Conservation (phyloP, 2,797 vertebrate genomes). For the Myotis pilosus region DNA sequence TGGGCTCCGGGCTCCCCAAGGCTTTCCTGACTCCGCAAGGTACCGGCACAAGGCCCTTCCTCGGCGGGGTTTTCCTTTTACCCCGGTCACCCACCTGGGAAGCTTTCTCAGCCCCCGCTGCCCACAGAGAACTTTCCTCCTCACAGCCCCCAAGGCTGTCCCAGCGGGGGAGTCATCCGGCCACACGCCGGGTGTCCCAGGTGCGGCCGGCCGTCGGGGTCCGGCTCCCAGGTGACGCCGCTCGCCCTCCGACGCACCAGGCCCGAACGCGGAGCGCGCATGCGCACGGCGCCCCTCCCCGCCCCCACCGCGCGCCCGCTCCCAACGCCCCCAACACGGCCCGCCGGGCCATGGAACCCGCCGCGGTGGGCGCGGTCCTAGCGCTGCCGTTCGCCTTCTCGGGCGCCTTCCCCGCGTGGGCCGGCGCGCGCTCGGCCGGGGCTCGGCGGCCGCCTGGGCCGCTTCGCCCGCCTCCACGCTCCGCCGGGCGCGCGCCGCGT, state of each 20-base stretch:
- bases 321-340: neutral
- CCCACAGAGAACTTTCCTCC: neutral
- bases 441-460: neutral
- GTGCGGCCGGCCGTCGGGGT: neutral
- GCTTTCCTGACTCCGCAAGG: neutral
- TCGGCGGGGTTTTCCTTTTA: fast-evolving
- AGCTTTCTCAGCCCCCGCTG: neutral
- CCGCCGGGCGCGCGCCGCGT: conserved; percentile 7
- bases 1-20: too few species aligned
- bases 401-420: conserved; percentile 13
- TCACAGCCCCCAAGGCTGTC: neutral
- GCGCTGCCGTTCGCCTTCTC: neutral
- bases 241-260: neutral
- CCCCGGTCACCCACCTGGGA: neutral
- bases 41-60: neutral
- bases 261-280: conserved; percentile 38
- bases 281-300: conserved; percentile 61
- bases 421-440: neutral
- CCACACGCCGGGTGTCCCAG: neutral
- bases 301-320: conserved; percentile 31
- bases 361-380: conserved; percentile 15
- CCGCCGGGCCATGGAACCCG: conserved; percentile 64
- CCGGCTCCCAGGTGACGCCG: neutral
- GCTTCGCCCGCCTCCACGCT: neutral
- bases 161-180: neutral